Conservation (phyloP, 2,113 vertebrate species). For the Macrotis lagotis region DNA sequence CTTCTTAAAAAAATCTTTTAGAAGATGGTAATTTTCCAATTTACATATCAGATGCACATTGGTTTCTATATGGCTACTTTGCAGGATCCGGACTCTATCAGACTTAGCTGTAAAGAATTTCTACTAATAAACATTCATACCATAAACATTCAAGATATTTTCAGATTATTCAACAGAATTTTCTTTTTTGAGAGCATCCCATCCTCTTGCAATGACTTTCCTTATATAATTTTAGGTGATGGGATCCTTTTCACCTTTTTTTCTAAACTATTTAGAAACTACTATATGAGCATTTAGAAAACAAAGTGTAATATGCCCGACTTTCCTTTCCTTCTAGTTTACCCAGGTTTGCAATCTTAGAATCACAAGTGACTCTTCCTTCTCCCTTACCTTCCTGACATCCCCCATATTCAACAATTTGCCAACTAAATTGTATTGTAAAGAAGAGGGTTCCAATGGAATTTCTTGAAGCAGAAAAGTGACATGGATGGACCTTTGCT, state of each 20-base stretch:
- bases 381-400: background rate
- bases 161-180: background rate
- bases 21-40: no score
- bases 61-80: no score
- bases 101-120: no score
- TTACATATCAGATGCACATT: no score
- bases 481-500: background rate
- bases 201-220: background rate
- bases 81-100: no score
- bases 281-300: background rate
- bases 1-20: no score
- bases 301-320: background rate
- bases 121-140: no score
- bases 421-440: background rate
- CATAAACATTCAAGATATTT: background rate
- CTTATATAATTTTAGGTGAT: background rate
- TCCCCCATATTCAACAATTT: background rate
- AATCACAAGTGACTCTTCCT: background rate
- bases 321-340: background rate
- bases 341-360: background rate
- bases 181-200: background rate
- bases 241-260: background rate
- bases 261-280: background rate
- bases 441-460: background rate
- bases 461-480: background rate